Evolutionary conservation across 2,797 vertebrate species (phyloP), one percentile per base, ranked within the genome.

Genomic region (Scomberomorus guttatus): DNA sequence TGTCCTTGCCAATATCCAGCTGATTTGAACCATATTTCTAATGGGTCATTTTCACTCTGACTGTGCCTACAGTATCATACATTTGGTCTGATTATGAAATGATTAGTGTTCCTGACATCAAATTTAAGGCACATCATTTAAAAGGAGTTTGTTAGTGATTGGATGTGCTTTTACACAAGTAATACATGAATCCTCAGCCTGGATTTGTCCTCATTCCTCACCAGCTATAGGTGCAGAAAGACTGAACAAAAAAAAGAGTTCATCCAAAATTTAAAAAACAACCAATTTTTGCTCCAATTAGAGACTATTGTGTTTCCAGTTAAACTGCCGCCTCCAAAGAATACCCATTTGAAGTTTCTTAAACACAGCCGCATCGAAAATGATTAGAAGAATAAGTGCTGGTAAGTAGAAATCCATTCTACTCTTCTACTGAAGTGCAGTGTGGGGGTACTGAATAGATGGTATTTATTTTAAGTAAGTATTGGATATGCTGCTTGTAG

Each of bases 401-500:
- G 42, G 29, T 56, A 42, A 69, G 55, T 61, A 27, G 29, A 64
- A 69, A 69, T 73, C 68, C 6, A 32, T 79, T 75, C 18, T 20
- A 59, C 58, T 69, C 57, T 17, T 59, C 54, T n/a, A 1, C 12
- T 62, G 0, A 68, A 25, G 34, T 44, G 51, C 39, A 22, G 37
- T 68, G 52, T 34, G 20, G 24, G n/a, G 46, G 42, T 22, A 7
- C 46, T 27, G 34, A 37, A 37, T 6, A 2, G 7, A 42, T 51
- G 8, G 22, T 13, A 50, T 66, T 55, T 65, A 46, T 54, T 44
- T 66, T 51, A 44, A 54, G 17, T 32, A 20, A 29, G 25, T 20
- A 15, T 55, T 44, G 3, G 18, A 11, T 50, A 9, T 50, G 46
- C 46, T 20, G 46, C 46, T 20, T 7, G 18, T 17, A 46, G 44